Evolutionary conservation across 2,113 vertebrate genomes (phyloP).

Genomic region (Oreochromis niloticus): DNA sequence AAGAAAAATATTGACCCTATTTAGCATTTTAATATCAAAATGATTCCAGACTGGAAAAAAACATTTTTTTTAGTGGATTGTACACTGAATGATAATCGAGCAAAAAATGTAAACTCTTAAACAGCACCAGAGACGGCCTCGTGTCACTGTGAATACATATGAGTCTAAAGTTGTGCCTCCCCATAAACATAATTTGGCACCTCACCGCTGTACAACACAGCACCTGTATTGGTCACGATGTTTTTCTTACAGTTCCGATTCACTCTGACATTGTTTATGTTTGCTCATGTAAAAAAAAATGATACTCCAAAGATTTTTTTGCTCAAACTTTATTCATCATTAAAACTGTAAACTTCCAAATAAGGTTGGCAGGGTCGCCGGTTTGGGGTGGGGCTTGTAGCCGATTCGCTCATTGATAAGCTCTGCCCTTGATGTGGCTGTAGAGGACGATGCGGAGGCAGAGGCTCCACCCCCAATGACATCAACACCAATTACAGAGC

Average conservation of each 20-base stretch:
- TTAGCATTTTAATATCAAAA: background rate
- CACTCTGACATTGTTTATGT: background rate
- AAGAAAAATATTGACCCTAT: background rate
- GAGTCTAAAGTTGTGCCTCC: background rate
- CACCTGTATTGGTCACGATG: background rate
- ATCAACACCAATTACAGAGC: slow-evolving; percentile 75
- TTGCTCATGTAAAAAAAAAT: background rate
- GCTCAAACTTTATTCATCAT: background rate
- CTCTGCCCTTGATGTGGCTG: slow-evolving; percentile 79
- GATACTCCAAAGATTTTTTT: background rate
- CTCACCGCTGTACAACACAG: background rate
- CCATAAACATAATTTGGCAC: background rate
- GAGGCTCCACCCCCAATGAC: slow-evolving; percentile 66
- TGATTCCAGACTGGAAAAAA: background rate
- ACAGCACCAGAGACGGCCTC: background rate
- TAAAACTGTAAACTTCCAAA: slow-evolving; percentile 87
- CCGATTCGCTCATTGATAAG: slow-evolving; percentile 91
- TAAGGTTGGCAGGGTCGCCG: slow-evolving; percentile 81
- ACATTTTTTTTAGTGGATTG: background rate
- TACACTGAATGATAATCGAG: background rate
- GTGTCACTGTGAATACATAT: background rate
- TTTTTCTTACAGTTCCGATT: background rate
- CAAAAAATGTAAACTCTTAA: background rate
- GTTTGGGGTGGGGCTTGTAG: slow-evolving; percentile 91
- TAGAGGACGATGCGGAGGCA: slow-evolving; percentile 44